Conservation (phyloP, 1,140 invertebrate genomes). For the Musca vetustissima region DNA sequence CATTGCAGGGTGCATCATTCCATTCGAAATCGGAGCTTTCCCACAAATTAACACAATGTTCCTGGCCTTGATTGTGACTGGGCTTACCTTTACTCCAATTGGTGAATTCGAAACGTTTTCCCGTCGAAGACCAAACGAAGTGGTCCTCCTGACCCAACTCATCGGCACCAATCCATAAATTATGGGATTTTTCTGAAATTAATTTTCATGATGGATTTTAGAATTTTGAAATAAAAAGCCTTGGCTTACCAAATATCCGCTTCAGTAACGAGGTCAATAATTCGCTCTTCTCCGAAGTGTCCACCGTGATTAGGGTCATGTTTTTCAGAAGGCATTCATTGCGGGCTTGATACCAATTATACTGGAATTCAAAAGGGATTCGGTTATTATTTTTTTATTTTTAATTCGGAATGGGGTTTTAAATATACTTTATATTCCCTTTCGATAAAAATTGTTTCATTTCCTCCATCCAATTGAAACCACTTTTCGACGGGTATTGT, state of each 20-base stretch:
- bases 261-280: no score
- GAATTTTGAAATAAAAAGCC: no score
- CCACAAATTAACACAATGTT: constrained; percentile 12
- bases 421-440: no score
- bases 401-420: no score
- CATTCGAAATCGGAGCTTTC: constrained; percentile 9
- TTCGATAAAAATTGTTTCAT: no score
- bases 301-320: neutral
- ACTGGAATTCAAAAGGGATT: neutral
- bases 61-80: neutral
- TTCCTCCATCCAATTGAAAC: no score
- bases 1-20: neutral
- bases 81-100: constrained; percentile 14
- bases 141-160: neutral
- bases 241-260: no score
- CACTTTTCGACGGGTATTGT: no score
- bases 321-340: constrained; percentile 3
- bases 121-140: neutral
- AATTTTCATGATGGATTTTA: no score
- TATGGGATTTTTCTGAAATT: neutral
- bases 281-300: neutral
- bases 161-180: constrained; percentile 8
- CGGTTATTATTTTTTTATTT: no score
- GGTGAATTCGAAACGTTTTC: constrained; percentile 2
- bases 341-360: constrained; percentile 5